These are phyloP conservation scores for Sparus aurata DNA, from an alignment of 2,797 vertebrate genomes.

Conservation along the genomic window DNA sequence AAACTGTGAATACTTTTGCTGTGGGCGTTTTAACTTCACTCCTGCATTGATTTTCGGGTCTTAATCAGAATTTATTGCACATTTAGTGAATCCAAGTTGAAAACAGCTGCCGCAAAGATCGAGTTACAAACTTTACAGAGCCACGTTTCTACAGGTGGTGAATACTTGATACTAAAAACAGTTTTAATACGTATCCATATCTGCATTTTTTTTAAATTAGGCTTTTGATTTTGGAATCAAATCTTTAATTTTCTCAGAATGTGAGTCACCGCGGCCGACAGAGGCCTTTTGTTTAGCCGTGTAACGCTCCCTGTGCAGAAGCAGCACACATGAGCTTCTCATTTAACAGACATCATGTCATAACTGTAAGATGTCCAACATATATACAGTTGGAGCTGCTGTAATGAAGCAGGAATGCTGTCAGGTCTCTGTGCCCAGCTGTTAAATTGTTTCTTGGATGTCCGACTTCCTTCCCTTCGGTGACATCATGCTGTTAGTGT, in stretches of 20 bases:
- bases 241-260: neutral
- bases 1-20: neutral
- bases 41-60: neutral
- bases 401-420: conserved; percentile 34
- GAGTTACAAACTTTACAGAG: neutral
- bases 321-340: neutral
- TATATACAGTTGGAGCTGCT: conserved; percentile 18
- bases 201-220: neutral
- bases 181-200: neutral
- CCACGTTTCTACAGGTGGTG: neutral
- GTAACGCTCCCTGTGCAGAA: conserved; percentile 4
- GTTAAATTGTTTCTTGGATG: conserved; percentile 39
- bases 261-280: neutral
- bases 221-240: neutral
- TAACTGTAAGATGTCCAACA: conserved; percentile 49
- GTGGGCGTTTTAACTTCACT: neutral
- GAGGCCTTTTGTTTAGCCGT: conserved; percentile 6
- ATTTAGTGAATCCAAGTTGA: conserved; percentile 3
- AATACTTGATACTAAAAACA: neutral
- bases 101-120: neutral
- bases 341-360: conserved; percentile 42
- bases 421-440: conserved; percentile 34
- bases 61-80: neutral
- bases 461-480: conserved; percentile 34
- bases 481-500: conserved; percentile 54